Base-by-base conservation (phyloP, 2,888 invertebrate genomes). In the Lochmaea crataegi region DNA sequence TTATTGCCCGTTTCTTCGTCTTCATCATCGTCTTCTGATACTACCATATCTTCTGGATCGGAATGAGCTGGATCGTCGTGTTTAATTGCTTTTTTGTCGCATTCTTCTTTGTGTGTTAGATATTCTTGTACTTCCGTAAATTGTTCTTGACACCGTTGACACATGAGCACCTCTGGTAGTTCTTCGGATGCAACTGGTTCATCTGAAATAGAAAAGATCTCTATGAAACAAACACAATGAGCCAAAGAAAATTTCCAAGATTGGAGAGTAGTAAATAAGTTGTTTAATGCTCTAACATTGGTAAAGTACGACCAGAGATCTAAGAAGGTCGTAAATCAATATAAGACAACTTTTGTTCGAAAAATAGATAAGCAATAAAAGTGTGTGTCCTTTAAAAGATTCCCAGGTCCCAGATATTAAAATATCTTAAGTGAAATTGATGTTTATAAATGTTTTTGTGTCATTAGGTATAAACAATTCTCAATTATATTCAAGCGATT, bases 11-110 rank as follows among this genome's bases (percentile, higher is more conserved):
- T 89, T 48, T 88, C 89, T 79, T 92, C 92, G 86, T 92, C 91
- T 82, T 90, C 90, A 84, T 91, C 91, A 83, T 90, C 91, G 84
- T 92, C 91, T 79, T 91, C 92, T 67, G 92, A 92, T 51, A 92
- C 91, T 79, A 92, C 92, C 89, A 92, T 92, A 83, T 93, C 93
- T 81, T 92, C 93, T 69, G 92, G 92, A 83, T 92, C 92, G 65
- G 92, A 92, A 83, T 92, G 92, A 85, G 91, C 90, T 78, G 91
- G 88, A 82, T 91, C 91, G 84, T 91, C 91, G 82, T 91, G 90
- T 87, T 90, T 90, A 80, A 90, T 87, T 71, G 90, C 91, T 84
- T 91, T 90, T 81, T 89, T 88, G 84, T 91, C 90, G 83, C 91
- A 91, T 76, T 90, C 87, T 79, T 89, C 87, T 83, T 91, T 91